A percentile compares a stretch with the other conserved stretches of the same genome.
Evolutionary conservation across 2,797 vertebrate species (phyloP).

Genomic region (Halcyon smyrnensis): DNA sequence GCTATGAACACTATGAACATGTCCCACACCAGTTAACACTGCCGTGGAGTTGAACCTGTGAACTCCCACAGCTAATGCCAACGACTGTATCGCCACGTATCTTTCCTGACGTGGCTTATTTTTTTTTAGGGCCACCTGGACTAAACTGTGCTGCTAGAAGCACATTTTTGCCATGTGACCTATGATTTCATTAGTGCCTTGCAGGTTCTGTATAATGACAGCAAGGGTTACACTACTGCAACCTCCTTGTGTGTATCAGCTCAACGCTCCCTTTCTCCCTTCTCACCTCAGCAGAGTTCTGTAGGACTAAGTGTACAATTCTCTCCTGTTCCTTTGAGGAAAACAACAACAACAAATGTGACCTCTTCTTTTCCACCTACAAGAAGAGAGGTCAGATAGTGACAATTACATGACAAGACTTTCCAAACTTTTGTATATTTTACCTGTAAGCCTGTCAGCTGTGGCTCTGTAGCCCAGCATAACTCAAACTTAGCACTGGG

Average conservation of each 20-base stretch:
- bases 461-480: background rate
- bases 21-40: background rate
- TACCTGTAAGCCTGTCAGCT: background rate
- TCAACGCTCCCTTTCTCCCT: background rate
- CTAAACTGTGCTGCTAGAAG: background rate
- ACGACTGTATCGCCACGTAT: background rate
- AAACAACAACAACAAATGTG: background rate
- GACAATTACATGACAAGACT: background rate
- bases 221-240: background rate
- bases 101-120: background rate
- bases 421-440: background rate
- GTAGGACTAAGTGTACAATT: background rate
- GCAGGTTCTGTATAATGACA: rapidly evolving
- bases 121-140: background rate
- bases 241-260: background rate
- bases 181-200: background rate
- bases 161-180: background rate
- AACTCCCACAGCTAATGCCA: background rate
- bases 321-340: background rate
- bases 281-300: background rate
- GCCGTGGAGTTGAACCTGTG: background rate
- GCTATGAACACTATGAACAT: background rate
- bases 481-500: background rate
- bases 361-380: background rate
- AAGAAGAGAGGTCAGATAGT: background rate